phyloP scores from a whole-genome alignment of 1,140 invertebrate species.

The Brachionus rotundiformis region DNA sequence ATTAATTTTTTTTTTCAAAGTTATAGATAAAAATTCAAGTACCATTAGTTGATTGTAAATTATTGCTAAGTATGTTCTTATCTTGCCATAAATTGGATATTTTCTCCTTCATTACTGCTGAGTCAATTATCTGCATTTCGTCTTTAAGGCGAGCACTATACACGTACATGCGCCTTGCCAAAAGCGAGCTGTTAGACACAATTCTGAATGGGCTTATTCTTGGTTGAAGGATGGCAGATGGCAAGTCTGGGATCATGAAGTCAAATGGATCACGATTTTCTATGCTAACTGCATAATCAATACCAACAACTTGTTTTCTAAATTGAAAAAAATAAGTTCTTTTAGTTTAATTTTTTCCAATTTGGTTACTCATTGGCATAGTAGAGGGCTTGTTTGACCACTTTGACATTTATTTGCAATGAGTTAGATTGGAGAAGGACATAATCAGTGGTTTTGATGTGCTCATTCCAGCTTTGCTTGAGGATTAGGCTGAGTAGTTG shows the following conservation, averaged over 20 bases:
- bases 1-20: not conserved
- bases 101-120: not conserved
- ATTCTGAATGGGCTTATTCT: slow-evolving; percentile 1
- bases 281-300: not conserved
- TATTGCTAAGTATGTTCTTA: not conserved
- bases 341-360: not conserved
- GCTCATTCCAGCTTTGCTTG: not conserved
- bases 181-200: not conserved
- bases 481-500: not conserved
- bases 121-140: not conserved
- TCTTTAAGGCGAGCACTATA: not conserved
- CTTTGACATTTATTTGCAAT: not conserved
- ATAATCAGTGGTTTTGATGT: not conserved
- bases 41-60: slow-evolving; percentile 21
- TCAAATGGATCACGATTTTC: not conserved
- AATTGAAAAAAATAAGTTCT: not conserved
- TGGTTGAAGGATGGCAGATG: not conserved
- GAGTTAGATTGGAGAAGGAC: not conserved
- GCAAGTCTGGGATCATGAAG: not conserved
- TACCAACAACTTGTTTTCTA: not conserved
- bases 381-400: not conserved
- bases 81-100: slow-evolving; percentile 20
- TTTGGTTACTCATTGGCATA: not conserved
- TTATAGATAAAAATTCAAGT: not conserved
- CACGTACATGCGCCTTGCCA: slow-evolving; percentile 25